Base-by-base conservation (phyloP, 2,888 invertebrate species). In the Sesia apiformis region DNA sequence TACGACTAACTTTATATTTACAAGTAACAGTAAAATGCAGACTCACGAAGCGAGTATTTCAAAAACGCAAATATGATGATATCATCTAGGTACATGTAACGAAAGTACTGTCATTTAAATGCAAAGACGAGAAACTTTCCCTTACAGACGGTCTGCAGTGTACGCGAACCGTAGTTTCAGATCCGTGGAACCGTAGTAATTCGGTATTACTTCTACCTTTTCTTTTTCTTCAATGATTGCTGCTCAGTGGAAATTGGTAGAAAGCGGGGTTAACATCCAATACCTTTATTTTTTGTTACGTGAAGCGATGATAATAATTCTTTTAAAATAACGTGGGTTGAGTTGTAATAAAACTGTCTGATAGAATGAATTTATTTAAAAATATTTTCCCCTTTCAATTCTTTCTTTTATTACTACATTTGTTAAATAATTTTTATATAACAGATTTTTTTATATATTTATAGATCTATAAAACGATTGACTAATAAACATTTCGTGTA, bases 161-260 rank as follows among this genome's bases (percentile, higher is more conserved):
- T 65, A 65, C 61, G 40, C 52, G 4, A 23, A 51, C 49, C 56
- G 49, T 52, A 55, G 56, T 57, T 60, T 59, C 60, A 59, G 56
- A 61, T 57, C 62, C 60, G 54, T 58, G 56, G 60, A 60, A 55
- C 57, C 57, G 64, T 55, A 56, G 61, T 68, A 69, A 70, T 70
- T 63, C 60, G 63, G 63, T 61, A 66, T 65, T 64, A 65, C 64
- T 61, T 57, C 59, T 53, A 63, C 58, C 69, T 60, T 66, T 70
- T 60, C 55, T 66, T 64, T 66, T 64, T 60, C 63, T 65, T 64
- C 69, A 70, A 70, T 70, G 68, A 72, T 67, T 65, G 63, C 66
- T 61, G 58, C 57, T 61, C 65, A 46, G 46, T 46, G 46, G 46
- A 46, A 46, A 46, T n/a, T 46, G 46, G 46, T 46, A 23, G 46